Evolutionary conservation across 2,888 invertebrate genomes (phyloP), one percentile per base, ranked within the genome.

Genomic region (Syrphus vitripennis): DNA sequence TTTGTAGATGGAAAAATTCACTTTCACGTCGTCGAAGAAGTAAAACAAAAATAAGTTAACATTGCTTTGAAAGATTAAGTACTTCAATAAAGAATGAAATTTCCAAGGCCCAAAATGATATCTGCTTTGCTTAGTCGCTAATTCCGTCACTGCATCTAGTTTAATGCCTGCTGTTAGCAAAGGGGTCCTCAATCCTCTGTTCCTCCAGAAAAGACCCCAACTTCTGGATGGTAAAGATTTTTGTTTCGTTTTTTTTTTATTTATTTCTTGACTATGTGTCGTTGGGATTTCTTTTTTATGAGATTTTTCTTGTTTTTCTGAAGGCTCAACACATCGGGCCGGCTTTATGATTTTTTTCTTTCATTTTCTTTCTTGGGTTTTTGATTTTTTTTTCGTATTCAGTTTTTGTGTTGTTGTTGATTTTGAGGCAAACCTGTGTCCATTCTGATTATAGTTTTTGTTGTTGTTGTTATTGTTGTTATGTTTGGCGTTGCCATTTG

Each of bases 391-490:
- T 48, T 37, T 12, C 19, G 48, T 48, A 19, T 80, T 79, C 55
- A 24, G 45, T 55, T 65, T 55, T 34, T 65, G 40, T 69, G 31
- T 55, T 34, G 24, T 16, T 65, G 34, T 65, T 65, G 19, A 31
- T 57, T 21, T 29, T 67, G 31, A 1, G 34, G 34, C 7, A 50
- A 42, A 77, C 81, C 81, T 74, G 74, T 82, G 86, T 82, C 86
- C 86, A 86, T 77, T 86, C 82, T 55, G 86, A 78, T 74, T 82
- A 74, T 77, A 63, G 63, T 71, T 67, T 79, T 45, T 55, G 37
- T 72, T 57, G 10, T 3, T 57, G 29, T 31, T 75, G 3, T 53
- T 53, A 24, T 67, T 50, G 65, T 67, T 59, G 50, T 76, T 65
- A 19, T 61, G 45, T 63, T 50, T 65, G 65, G 55, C 70, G 61